These are phyloP conservation scores for Corapipo altera DNA, from an alignment of 2,113 vertebrate genomes.

Conservation along the genomic window DNA sequence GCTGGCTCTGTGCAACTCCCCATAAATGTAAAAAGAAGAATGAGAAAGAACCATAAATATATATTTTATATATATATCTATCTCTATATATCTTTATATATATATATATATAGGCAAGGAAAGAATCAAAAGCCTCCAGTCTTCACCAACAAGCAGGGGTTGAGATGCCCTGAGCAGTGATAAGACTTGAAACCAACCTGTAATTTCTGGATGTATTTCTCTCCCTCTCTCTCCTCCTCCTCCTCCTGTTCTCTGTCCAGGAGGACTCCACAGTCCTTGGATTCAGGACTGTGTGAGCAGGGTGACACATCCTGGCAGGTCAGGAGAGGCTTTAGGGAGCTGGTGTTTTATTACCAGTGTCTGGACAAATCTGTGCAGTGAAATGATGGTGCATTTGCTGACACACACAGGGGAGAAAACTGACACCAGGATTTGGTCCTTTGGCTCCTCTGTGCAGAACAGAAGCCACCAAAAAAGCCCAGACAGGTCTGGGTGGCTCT, in stretches of 20 bases:
- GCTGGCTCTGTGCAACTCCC: neutral
- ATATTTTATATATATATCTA: no score
- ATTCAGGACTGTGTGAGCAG: neutral
- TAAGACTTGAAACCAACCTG: neutral
- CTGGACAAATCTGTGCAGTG: neutral
- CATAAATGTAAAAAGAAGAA: neutral
- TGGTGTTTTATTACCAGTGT: neutral
- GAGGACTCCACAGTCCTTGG: neutral
- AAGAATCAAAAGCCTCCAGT: neutral
- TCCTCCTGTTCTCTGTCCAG: fast-evolving
- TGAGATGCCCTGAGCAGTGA: neutral
- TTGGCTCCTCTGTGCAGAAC: neutral
- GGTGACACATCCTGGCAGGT: neutral
- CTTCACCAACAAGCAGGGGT: neutral
- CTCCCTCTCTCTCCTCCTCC: neutral
- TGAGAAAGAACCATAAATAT: neutral
- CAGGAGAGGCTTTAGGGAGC: neutral
- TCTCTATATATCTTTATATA: neutral
- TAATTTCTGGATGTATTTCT: neutral
- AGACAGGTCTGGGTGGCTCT: neutral
- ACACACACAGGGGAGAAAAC: neutral
- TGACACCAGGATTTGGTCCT: neutral
- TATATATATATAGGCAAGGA: neutral
- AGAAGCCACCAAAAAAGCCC: neutral
- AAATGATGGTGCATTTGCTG: neutral